Percentiles rank a stretch among this genome's conserved stretches.
Conservation (phyloP, 2,797 vertebrate species). For the Pangasius macronema region DNA sequence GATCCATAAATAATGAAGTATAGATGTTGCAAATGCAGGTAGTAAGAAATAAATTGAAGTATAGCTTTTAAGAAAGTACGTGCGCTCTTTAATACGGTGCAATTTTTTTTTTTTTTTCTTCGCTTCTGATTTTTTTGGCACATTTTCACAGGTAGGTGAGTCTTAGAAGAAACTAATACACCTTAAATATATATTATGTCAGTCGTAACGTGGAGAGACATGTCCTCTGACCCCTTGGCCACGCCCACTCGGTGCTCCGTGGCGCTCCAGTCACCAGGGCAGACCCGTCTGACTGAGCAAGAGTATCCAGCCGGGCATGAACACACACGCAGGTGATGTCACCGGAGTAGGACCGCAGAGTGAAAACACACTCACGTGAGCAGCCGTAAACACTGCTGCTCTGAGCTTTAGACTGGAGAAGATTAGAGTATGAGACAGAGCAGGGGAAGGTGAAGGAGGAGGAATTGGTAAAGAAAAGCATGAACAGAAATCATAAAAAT, state of each 20-base stretch:
- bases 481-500: no score
- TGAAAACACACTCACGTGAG: not conserved
- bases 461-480: not conserved
- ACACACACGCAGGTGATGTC: not conserved
- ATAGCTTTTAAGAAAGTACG: not conserved
- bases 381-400: not conserved
- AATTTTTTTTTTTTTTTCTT: not conserved
- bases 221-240: not conserved
- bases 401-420: not conserved
- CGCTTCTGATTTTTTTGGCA: not conserved
- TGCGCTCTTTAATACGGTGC: not conserved
- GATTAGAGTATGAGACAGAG: not conserved
- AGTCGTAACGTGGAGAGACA: not conserved
- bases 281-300: not conserved
- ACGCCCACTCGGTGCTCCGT: not conserved
- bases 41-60: not conserved
- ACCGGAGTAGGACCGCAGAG: not conserved
- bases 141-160: not conserved
- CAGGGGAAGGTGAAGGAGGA: not conserved
- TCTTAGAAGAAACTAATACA: not conserved
- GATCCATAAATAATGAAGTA: not conserved
- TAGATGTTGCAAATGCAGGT: not conserved
- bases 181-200: not conserved
- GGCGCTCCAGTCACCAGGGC: not conserved
- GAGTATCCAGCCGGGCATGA: slow-evolving; percentile 14